phyloP scores from a whole-genome alignment of 2,888 invertebrate species.

The Stenotaenia linearis region DNA sequence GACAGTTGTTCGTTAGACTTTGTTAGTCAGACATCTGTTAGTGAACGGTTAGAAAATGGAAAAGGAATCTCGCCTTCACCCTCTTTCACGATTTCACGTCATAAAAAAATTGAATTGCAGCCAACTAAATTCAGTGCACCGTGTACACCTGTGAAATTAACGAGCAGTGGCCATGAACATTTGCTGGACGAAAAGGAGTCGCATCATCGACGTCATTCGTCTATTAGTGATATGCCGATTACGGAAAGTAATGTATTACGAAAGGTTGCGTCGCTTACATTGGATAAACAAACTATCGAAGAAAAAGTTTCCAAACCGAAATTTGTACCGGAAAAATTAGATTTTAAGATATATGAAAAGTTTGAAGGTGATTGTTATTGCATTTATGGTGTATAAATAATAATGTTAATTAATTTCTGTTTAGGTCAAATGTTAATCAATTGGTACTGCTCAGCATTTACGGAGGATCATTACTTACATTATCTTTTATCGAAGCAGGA shows the following conservation, averaged over 20 bases:
- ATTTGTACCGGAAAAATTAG: slow-evolving; percentile 77
- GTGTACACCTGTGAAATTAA: slow-evolving; percentile 33
- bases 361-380: slow-evolving; percentile 71
- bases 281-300: slow-evolving; percentile 64
- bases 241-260: slow-evolving; percentile 60
- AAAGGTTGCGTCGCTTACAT: slow-evolving; percentile 75
- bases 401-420: slow-evolving; percentile 42
- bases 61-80: neutral
- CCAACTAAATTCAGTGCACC: slow-evolving; percentile 47
- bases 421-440: slow-evolving; percentile 86
- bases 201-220: slow-evolving; percentile 33
- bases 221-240: slow-evolving; percentile 35
- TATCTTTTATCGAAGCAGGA: slow-evolving; percentile 63
- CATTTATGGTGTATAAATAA: neutral
- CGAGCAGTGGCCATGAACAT: slow-evolving; percentile 9
- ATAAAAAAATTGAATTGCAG: slow-evolving; percentile 58
- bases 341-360: slow-evolving; percentile 80
- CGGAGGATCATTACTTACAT: slow-evolving; percentile 62
- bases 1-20: neutral
- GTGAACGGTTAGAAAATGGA: neutral
- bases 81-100: slow-evolving; percentile 57
- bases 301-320: slow-evolving; percentile 63
- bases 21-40: neutral
- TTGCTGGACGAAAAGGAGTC: slow-evolving; percentile 17
- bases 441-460: slow-evolving; percentile 75